phyloP scores from a whole-genome alignment of 1,140 invertebrate species.

The Leptinotarsa texana region DNA sequence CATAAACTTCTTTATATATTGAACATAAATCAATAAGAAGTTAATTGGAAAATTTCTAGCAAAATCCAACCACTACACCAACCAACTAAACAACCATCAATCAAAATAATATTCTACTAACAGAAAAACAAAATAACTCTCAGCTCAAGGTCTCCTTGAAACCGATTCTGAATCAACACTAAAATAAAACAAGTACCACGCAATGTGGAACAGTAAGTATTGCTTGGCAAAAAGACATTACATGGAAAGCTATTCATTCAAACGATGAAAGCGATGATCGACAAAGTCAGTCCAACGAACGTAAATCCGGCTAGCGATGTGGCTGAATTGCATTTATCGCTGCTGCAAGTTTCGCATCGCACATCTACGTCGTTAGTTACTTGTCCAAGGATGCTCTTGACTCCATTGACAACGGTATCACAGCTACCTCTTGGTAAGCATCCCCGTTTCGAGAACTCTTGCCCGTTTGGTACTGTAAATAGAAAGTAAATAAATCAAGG shows the following conservation, averaged over 20 bases:
- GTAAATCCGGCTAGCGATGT: conserved; percentile 44
- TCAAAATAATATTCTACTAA: too few species aligned
- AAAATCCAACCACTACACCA: too few species aligned
- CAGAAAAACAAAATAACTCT: too few species aligned
- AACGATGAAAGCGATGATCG: conserved; percentile 49
- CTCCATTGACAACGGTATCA: conserved; percentile 1
- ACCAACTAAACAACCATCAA: too few species aligned
- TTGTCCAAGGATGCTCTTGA: neutral
- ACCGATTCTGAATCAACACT: neutral
- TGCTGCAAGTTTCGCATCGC: conserved; percentile 43
- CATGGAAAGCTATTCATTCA: neutral
- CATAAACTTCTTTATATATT: too few species aligned
- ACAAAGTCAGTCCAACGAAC: conserved; percentile 50
- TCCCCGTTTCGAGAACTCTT: neutral
- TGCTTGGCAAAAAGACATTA: neutral
- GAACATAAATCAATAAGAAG: too few species aligned
- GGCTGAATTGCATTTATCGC: conserved; percentile 47
- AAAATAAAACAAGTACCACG: neutral
- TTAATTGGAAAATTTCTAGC: too few species aligned
- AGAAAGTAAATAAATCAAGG: neutral
- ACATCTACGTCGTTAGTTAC: conserved; percentile 22
- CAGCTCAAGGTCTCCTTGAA: too few species aligned
- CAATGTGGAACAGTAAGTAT: neutral
- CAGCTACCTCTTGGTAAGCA: neutral
- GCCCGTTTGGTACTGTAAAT: neutral